Evolutionary conservation across 2,113 vertebrate species (phyloP).

Genomic region (Entosphenus tridentatus): DNA sequence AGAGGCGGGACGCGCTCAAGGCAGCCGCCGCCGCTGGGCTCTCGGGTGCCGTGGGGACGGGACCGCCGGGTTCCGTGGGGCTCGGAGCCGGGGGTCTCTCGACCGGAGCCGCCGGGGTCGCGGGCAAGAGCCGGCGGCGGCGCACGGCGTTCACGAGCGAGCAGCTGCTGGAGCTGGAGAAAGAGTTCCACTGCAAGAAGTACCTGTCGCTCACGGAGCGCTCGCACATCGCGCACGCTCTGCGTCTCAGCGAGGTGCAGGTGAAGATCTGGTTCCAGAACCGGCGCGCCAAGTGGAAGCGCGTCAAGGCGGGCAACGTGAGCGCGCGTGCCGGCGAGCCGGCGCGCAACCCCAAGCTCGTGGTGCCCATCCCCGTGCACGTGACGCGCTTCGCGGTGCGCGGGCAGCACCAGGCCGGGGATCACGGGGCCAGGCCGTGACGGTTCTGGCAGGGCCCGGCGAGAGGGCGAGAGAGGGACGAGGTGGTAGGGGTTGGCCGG

Average conservation of each 20-base stretch:
- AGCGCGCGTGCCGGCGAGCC: not conserved
- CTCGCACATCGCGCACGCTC: constrained; percentile 2
- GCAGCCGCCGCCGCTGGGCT: too few species aligned
- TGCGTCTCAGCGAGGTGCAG: constrained; percentile 3
- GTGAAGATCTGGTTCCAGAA: constrained; percentile 6
- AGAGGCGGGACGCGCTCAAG: too few species aligned
- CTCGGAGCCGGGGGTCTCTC: too few species aligned
- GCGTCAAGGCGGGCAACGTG: constrained; percentile 2
- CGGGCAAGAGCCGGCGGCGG: not conserved
- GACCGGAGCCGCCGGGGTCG: not conserved
- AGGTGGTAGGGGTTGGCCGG: too few species aligned
- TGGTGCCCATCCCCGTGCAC: constrained; percentile 3
- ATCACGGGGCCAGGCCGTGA: not conserved
- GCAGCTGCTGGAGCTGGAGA: constrained; percentile 4
- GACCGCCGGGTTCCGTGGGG: too few species aligned
- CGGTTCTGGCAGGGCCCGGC: not conserved
- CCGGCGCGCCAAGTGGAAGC: constrained; percentile 5
- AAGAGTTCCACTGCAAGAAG: constrained; percentile 5
- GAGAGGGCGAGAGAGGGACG: too few species aligned
- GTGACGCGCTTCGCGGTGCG: constrained; percentile 2
- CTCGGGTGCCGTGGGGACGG: too few species aligned
- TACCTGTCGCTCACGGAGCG: constrained; percentile 6
- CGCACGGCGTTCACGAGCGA: constrained; percentile 3
- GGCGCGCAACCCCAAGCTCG: constrained; percentile 5
- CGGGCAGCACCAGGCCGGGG: not conserved